Conservation (phyloP, 2,888 invertebrate species). For the Lobophora halterata region DNA sequence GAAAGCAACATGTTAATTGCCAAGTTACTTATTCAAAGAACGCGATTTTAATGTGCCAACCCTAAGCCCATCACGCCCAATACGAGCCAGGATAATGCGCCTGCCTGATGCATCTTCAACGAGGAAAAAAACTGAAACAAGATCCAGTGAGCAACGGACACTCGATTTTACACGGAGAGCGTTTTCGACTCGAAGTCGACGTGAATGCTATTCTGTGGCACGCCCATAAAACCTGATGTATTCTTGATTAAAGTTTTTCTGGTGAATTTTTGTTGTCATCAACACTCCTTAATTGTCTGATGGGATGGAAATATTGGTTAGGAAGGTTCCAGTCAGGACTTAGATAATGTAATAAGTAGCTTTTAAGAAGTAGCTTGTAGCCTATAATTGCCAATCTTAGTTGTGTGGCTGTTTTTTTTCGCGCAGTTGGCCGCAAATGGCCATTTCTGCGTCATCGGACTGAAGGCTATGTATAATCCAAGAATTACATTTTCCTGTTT, state of each 20-base stretch:
- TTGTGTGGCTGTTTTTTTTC: too few species aligned
- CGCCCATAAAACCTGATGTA: constrained; percentile 49
- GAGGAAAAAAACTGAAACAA: constrained; percentile 66
- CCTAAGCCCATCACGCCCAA: constrained; percentile 47
- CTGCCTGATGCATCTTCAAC: constrained; percentile 71
- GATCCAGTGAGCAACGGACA: constrained; percentile 59
- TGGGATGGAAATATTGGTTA: neutral
- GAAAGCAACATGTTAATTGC: too few species aligned
- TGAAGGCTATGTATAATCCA: too few species aligned
- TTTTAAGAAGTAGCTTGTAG: too few species aligned
- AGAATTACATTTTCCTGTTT: too few species aligned
- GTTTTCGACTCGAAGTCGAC: constrained; percentile 40
- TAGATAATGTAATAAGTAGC: too few species aligned
- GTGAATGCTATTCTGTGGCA: constrained; percentile 10
- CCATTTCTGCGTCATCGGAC: too few species aligned
- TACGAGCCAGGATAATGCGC: constrained; percentile 69
- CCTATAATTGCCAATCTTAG: too few species aligned
- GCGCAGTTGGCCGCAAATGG: too few species aligned
- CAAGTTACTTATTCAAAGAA: too few species aligned
- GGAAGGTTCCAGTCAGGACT: too few species aligned
- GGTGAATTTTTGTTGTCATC: constrained; percentile 33
- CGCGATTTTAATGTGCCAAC: constrained; percentile 7
- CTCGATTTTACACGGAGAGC: constrained; percentile 66
- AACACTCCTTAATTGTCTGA: constrained; percentile 14
- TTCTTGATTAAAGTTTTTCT: constrained; percentile 49